These are phyloP conservation scores for Heliangelus exortis DNA, from an alignment of 2,797 vertebrate genomes.

Conservation along the genomic window DNA sequence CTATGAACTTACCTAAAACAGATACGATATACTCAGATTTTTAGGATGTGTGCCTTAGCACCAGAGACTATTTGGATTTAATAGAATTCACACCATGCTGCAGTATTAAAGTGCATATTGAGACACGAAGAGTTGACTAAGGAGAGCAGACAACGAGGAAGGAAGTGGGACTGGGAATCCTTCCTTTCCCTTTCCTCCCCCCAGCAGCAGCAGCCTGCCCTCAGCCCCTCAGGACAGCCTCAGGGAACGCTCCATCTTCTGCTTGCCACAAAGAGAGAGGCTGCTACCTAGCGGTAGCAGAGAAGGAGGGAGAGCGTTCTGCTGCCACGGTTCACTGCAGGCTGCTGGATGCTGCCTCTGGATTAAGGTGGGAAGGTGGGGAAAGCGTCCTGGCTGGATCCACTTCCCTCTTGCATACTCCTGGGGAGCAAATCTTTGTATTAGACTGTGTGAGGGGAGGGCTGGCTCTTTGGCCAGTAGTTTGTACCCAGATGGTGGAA, in stretches of 20 bases:
- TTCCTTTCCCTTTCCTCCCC: background rate
- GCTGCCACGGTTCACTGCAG: background rate
- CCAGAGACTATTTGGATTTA: background rate
- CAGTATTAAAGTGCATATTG: accelerated
- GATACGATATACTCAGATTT: background rate
- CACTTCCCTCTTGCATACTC: background rate
- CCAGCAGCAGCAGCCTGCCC: background rate
- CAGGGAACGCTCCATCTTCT: background rate
- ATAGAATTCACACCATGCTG: background rate
- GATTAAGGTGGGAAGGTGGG: background rate
- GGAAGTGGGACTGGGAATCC: background rate
- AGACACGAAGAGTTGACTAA: background rate
- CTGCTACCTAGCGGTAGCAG: constrained; percentile 57
- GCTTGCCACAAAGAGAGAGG: constrained; percentile 4
- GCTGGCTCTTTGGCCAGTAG: background rate
- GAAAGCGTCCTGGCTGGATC: background rate
- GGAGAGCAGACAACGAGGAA: background rate
- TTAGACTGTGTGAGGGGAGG: accelerated
- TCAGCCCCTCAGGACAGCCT: background rate
- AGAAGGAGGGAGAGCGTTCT: accelerated
- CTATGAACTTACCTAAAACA: background rate
- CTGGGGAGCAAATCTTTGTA: background rate
- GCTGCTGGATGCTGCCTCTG: background rate
- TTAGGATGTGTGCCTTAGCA: background rate
- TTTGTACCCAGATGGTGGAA: background rate